Conservation (phyloP, 2,113 vertebrate species). For the Indicator maculatus region DNA sequence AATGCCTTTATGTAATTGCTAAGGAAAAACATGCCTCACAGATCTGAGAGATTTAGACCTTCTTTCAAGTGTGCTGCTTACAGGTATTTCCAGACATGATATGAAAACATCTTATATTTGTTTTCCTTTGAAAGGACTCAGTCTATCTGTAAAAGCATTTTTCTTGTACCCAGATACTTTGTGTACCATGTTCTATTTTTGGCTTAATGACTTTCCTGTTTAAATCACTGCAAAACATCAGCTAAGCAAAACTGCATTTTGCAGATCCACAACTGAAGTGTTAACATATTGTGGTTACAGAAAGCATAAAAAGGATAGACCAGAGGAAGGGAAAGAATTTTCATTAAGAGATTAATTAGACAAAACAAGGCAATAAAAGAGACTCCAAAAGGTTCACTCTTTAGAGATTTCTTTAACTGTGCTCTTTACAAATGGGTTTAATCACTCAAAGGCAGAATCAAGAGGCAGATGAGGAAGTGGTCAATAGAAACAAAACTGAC, state of each 20-base stretch:
- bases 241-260: slow-evolving; percentile 6
- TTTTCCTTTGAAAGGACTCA: slow-evolving; percentile 11
- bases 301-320: slow-evolving; percentile 2
- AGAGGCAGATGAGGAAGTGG: slow-evolving; percentile 27
- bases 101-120: slow-evolving; percentile 33
- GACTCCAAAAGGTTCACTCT: slow-evolving; percentile 26
- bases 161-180: neutral
- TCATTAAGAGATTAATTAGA: slow-evolving; percentile 50
- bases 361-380: slow-evolving; percentile 37
- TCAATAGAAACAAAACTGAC: slow-evolving; percentile 13
- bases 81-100: neutral
- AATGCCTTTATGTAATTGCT: slow-evolving; percentile 38
- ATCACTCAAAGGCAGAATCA: slow-evolving; percentile 1
- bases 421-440: neutral
- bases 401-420: slow-evolving; percentile 10
- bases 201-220: neutral
- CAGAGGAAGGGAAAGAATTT: neutral
- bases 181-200: neutral
- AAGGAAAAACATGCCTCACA: neutral
- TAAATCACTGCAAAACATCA: neutral
- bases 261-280: neutral
- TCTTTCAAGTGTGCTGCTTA: neutral
- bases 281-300: slow-evolving; percentile 27
- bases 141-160: slow-evolving; percentile 34
- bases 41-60: slow-evolving; percentile 4